Percentiles rank a stretch among this genome's conserved stretches.
phyloP scores from a whole-genome alignment of 2,113 vertebrate genomes.

The Anhinga rufa region DNA sequence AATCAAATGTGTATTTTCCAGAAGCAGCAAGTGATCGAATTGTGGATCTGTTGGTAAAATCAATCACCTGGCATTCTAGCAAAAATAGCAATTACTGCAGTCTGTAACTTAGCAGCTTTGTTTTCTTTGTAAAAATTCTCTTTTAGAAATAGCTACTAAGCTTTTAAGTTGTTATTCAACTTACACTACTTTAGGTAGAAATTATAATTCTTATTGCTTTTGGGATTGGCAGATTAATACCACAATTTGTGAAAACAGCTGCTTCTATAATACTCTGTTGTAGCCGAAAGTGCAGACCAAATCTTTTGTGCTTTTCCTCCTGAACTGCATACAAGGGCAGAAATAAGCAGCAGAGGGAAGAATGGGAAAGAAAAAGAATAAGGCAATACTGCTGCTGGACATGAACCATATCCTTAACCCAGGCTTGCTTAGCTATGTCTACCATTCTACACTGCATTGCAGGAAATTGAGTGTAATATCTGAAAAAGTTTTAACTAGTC shows the following conservation, averaged over 20 bases:
- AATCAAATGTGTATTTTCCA: slow-evolving; percentile 1
- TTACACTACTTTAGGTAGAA: not conserved
- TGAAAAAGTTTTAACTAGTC: not conserved
- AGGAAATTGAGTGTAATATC: not conserved
- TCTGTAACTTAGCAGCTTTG: not conserved
- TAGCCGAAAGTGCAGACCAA: not conserved
- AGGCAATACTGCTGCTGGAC: not conserved
- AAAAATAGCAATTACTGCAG: not conserved
- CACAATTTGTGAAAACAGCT: not conserved
- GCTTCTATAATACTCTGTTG: not conserved
- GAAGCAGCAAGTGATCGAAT: slow-evolving; percentile 6
- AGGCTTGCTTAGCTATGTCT: not conserved
- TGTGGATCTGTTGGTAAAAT: not conserved
- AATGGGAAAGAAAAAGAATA: not conserved
- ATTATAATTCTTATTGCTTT: not conserved
- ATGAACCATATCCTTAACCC: not conserved
- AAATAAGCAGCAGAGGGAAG: not conserved
- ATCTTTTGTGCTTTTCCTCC: not conserved
- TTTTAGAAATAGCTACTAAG: not conserved
- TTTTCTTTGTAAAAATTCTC: not conserved
- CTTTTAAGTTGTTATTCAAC: not conserved
- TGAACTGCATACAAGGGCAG: not conserved
- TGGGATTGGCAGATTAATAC: not conserved
- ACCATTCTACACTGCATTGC: not conserved
- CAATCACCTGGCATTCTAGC: not conserved